Evolutionary conservation across 2,888 invertebrate genomes (phyloP).

Genomic region (Rotaria socialis): DNA sequence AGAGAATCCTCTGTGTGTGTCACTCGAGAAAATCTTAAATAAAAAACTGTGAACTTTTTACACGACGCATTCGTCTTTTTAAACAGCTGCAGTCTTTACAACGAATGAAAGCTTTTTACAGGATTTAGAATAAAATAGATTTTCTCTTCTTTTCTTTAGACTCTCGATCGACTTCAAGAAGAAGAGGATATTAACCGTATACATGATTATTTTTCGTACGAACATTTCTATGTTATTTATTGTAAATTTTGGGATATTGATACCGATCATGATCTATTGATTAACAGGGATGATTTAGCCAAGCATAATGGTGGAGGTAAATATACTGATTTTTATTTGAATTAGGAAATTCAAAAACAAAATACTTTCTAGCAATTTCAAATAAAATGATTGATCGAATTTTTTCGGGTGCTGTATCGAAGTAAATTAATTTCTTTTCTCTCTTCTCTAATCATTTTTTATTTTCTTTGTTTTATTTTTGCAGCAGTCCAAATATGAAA

Average conservation of each 20-base stretch:
- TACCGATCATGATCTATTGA: slow-evolving; percentile 91
- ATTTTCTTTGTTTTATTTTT: neutral
- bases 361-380: slow-evolving; percentile 71
- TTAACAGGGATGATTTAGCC: slow-evolving; percentile 85
- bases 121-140: too few species aligned
- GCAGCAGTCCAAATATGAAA: slow-evolving; percentile 63
- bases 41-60: too few species aligned
- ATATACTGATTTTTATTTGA: neutral
- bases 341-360: neutral
- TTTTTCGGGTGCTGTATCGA: slow-evolving; percentile 84
- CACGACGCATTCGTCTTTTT: too few species aligned
- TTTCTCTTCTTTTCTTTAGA: slow-evolving; percentile 64
- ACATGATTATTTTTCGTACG: slow-evolving; percentile 78
- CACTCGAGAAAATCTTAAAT: too few species aligned
- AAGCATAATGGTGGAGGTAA: slow-evolving; percentile 90
- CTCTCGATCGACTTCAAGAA: slow-evolving; percentile 75
- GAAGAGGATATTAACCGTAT: slow-evolving; percentile 93
- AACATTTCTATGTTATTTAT: slow-evolving; percentile 99
- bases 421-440: neutral
- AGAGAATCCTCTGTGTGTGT: too few species aligned
- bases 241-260: slow-evolving; percentile 99
- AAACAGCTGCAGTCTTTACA: too few species aligned
- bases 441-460: neutral
- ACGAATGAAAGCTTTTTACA: too few species aligned
- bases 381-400: slow-evolving; percentile 91